These are phyloP conservation scores for Thecocarcelia acutangulata DNA, from an alignment of 2,888 invertebrate genomes.

Conservation along the genomic window DNA sequence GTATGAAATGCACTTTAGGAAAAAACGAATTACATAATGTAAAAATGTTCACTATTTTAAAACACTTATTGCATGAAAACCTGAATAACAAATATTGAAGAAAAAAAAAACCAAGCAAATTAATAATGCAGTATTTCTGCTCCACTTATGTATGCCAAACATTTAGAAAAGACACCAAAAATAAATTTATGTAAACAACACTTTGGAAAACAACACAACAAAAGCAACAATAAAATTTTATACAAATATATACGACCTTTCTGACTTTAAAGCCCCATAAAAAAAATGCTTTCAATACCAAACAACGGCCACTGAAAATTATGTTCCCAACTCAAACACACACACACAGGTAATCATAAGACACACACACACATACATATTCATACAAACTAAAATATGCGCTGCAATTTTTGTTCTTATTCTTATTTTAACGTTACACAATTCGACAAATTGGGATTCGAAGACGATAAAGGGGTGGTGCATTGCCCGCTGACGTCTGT, in stretches of 20 bases:
- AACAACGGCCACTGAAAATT: constrained; percentile 7
- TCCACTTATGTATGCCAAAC: constrained; percentile 64
- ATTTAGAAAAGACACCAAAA: constrained; percentile 51
- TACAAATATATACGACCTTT: constrained; percentile 57
- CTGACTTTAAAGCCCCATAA: constrained; percentile 43
- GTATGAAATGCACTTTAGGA: no score
- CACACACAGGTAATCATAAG: background rate
- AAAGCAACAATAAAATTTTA: constrained; percentile 26
- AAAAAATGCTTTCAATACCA: constrained; percentile 36
- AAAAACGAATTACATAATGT: no score
- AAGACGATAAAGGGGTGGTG: constrained; percentile 30
- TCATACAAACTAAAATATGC: constrained; percentile 12
- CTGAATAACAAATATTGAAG: background rate
- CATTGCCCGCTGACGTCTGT: background rate
- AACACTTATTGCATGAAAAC: no score
- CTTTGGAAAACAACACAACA: constrained; percentile 23
- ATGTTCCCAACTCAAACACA: constrained; percentile 5
- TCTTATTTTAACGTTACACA: background rate
- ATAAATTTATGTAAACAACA: constrained; percentile 57
- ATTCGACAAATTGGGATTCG: constrained; percentile 15
- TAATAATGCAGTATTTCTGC: constrained; percentile 68
- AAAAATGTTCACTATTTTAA: no score
- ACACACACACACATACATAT: background rate
- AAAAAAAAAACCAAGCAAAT: constrained; percentile 40
- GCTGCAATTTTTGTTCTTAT: constrained; percentile 13